A percentile compares a stretch with the other conserved stretches of the same genome.
Evolutionary conservation across 2,797 vertebrate species (phyloP).

Genomic region (Oceanodroma leucorhoa): DNA sequence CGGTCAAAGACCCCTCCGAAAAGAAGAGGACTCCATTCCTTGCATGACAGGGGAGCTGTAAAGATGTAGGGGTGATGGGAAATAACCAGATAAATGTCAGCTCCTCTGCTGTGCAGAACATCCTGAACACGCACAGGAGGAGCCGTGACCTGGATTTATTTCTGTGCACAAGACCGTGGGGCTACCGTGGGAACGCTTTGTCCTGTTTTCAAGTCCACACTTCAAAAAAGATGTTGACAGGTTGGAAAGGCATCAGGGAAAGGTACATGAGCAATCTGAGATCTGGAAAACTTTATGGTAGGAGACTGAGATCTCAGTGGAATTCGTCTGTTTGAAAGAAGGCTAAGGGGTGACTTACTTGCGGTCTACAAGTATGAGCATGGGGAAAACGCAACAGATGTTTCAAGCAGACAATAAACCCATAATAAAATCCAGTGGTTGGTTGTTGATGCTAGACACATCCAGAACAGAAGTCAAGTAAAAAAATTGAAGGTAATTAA

Average conservation of each 20-base stretch:
- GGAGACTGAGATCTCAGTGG: background rate
- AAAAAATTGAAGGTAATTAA: conserved; percentile 7
- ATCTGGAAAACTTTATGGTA: background rate
- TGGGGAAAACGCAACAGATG: conserved; percentile 46
- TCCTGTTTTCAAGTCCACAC: background rate
- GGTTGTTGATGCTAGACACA: conserved; percentile 25
- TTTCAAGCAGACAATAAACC: conserved; percentile 46
- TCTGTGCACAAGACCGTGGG: background rate
- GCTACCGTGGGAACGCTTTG: background rate
- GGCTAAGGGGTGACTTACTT: conserved; percentile 19
- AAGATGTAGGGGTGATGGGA: background rate
- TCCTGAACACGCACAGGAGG: background rate
- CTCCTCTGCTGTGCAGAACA: background rate
- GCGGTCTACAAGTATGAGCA: conserved; percentile 49
- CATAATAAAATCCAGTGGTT: conserved; percentile 50
- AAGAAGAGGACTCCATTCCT: background rate
- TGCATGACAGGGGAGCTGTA: background rate
- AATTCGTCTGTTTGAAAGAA: conserved; percentile 9
- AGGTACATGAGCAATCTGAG: background rate
- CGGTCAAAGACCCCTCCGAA: background rate
- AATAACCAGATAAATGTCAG: background rate
- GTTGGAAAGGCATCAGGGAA: conserved; percentile 30
- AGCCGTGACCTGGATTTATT: background rate
- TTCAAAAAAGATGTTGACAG: background rate
- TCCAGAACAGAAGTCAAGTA: conserved; percentile 32